Evolutionary conservation across 2,797 vertebrate species (phyloP).

Genomic region (Acropternis orthonyx): DNA sequence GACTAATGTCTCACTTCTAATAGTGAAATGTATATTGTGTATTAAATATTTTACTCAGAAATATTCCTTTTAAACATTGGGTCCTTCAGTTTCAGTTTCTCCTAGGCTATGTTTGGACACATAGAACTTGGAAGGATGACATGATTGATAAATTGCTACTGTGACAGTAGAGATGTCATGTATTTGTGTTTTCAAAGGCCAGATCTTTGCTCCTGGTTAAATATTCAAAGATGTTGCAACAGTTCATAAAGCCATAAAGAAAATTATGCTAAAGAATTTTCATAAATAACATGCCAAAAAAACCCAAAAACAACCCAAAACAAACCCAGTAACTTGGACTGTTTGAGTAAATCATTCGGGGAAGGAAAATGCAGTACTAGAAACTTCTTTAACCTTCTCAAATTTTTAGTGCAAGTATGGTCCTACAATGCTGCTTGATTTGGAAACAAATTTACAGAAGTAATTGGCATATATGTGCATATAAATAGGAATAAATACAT

Average conservation of each 20-base stretch:
- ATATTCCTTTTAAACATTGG: background rate
- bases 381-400: background rate
- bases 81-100: background rate
- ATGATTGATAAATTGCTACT: background rate
- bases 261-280: background rate
- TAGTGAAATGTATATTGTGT: background rate
- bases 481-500: slow-evolving; percentile 31
- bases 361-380: background rate
- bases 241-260: background rate
- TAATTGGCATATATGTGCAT: slow-evolving; percentile 4
- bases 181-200: background rate
- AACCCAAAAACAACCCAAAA: background rate
- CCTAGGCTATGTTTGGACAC: background rate
- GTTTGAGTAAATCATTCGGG: background rate
- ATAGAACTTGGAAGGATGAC: background rate
- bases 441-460: slow-evolving; percentile 1
- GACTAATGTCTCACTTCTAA: background rate
- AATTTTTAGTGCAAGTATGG: background rate
- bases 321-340: background rate
- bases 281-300: background rate
- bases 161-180: background rate
- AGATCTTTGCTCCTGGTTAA: background rate
- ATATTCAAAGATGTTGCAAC: background rate
- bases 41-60: background rate
- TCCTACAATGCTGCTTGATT: background rate